Base-by-base conservation (phyloP, 1,140 invertebrate genomes). In the Drosophila varians region DNA sequence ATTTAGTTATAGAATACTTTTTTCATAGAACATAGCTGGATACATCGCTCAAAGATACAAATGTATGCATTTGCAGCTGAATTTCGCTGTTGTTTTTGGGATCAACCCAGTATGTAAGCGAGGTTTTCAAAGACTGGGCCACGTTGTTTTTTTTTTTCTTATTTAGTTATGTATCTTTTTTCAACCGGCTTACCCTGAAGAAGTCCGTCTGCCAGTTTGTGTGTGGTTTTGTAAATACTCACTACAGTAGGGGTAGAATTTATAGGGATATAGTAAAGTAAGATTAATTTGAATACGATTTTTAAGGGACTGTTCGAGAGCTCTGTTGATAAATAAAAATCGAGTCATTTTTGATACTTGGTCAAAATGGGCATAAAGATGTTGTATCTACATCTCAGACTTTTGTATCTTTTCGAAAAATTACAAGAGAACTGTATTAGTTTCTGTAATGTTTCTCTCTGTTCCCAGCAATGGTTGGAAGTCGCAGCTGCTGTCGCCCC, bases 391-490 rank as follows among this genome's bases (percentile, higher is more conserved):
- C n/a, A n/a, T n/a, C n/a, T n/a, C n/a, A n/a, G 6, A 1, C 7
- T 31, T 31, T 31, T 4, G 11, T 31, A 31, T 9, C 11, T 31
- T 31, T 31, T 3, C 1, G 7, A 31, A 31, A 31, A 3, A 7
- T 31, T 31, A 31, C 11, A 31, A 31, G 28, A 11, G 28, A 31
- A n/a, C n/a, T n/a, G n/a, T n/a, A n/a, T n/a, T n/a, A n/a, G 11
- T 9, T 31, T 31, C 16, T 38, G 62, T 68, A 9, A 21, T 48
- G 45, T 61, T 56, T 42, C 2, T 57, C 65, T 60, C 45, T 79
- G 73, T 51, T 83, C 79, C 79, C 84, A 61, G 79, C 54, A 83
- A 84, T 65, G 45, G 72, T 70, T 72, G 38, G 31, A 72, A 60
- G 31, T 5, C 51, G 69, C 66, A 70, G 70, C 69, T 64, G 57